Conservation (phyloP, 1,140 invertebrate species). For the Aphaenogaster rudis region DNA sequence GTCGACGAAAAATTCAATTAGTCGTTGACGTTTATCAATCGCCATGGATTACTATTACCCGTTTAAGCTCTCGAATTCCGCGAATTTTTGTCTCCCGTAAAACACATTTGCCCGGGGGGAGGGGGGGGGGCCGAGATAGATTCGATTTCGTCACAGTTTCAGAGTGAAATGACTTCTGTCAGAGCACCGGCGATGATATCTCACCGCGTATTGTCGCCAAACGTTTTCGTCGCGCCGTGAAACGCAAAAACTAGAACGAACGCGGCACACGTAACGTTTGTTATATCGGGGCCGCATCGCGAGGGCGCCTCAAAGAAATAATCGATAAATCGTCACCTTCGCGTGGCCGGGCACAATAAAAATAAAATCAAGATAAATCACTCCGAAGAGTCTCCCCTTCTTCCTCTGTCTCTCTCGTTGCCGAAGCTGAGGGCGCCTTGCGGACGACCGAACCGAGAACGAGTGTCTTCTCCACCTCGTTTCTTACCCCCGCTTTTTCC, state of each 20-base stretch:
- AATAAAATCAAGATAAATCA: slow-evolving; percentile 79
- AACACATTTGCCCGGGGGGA: neutral
- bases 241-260: slow-evolving; percentile 50
- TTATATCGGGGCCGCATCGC: slow-evolving; percentile 1
- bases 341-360: slow-evolving; percentile 74
- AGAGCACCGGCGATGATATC: slow-evolving; percentile 14
- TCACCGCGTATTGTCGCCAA: slow-evolving; percentile 10
- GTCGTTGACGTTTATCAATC: slow-evolving; percentile 52
- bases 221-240: neutral
- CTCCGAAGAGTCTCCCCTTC: slow-evolving; percentile 10
- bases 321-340: slow-evolving; percentile 61
- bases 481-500: slow-evolving; percentile 50
- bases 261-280: neutral
- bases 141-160: slow-evolving; percentile 30
- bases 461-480: slow-evolving; percentile 46
- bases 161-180: slow-evolving; percentile 12
- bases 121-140: neutral
- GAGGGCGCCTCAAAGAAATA: slow-evolving; percentile 22
- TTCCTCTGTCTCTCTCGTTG: neutral
- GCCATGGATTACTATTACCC: slow-evolving; percentile 40
- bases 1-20: slow-evolving; percentile 55
- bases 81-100: neutral
- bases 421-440: slow-evolving; percentile 7
- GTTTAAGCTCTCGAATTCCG: slow-evolving; percentile 6
- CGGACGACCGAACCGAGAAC: slow-evolving; percentile 25